These are phyloP conservation scores for Campoplex nolae DNA, from an alignment of 2,888 invertebrate species.

Conservation along the genomic window DNA sequence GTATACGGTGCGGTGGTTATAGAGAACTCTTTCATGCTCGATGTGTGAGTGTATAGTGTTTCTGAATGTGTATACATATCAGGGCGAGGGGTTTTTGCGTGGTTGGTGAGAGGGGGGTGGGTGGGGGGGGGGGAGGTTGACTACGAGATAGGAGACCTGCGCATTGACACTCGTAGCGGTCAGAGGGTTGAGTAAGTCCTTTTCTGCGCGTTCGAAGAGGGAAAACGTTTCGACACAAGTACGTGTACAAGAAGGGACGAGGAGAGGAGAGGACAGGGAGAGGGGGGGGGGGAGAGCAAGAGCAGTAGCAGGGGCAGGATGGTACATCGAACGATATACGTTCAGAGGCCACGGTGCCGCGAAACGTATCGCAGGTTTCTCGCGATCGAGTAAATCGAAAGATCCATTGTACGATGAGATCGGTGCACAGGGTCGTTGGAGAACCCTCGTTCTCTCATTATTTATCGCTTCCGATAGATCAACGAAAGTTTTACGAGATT, in stretches of 20 bases:
- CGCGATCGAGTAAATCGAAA: slow-evolving; percentile 74
- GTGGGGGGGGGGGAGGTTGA: slow-evolving; percentile 6
- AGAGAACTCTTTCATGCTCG: background rate
- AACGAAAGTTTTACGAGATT: slow-evolving; percentile 20
- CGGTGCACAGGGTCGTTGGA: slow-evolving; percentile 23
- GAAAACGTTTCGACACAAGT: slow-evolving; percentile 35
- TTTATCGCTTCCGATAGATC: background rate
- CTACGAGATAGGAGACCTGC: slow-evolving; percentile 63
- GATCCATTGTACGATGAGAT: slow-evolving; percentile 65
- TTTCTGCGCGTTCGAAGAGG: slow-evolving; percentile 47
- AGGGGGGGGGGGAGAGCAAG: background rate
- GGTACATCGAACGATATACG: slow-evolving; percentile 33
- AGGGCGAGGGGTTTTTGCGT: slow-evolving; percentile 36
- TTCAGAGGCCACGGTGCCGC: slow-evolving; percentile 66
- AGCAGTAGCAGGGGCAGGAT: background rate
- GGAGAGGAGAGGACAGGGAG: background rate
- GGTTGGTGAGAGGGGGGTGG: background rate
- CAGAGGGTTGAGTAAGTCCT: slow-evolving; percentile 42
- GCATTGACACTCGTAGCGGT: slow-evolving; percentile 58
- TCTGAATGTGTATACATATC: slow-evolving; percentile 25
- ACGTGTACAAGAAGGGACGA: slow-evolving; percentile 5
- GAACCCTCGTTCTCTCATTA: slow-evolving; percentile 19
- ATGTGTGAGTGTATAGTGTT: background rate
- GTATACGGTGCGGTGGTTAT: background rate
- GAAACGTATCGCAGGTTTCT: slow-evolving; percentile 74